Conservation (phyloP, 1,140 invertebrate species). For the Heterodera carotae region DNA sequence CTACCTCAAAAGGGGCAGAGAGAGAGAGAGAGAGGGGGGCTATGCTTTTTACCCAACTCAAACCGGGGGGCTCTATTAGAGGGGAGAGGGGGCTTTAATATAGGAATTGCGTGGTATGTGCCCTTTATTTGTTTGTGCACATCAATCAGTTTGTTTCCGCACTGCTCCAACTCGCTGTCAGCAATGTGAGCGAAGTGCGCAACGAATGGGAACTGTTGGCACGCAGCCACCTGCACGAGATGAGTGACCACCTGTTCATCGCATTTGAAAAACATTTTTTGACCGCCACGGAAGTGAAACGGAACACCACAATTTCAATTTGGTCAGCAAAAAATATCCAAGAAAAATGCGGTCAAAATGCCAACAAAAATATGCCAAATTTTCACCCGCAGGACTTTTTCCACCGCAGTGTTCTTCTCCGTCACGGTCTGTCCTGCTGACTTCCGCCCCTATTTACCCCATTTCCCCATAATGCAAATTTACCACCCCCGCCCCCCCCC, state of each 20-base stretch:
- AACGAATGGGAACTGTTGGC: conserved; percentile 49
- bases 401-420: conserved; percentile 65
- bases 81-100: no score
- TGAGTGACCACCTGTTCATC: conserved; percentile 63
- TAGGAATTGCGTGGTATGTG: no score
- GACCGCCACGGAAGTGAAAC: conserved; percentile 62
- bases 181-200: conserved; percentile 45
- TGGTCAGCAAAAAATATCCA: conserved; percentile 38
- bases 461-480: no score
- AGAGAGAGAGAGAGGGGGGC: no score
- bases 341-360: no score
- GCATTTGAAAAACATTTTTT: conserved; percentile 64
- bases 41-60: no score
- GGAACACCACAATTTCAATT: conserved; percentile 60
- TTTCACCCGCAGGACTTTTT: conserved; percentile 49
- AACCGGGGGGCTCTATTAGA: no score
- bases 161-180: conserved; percentile 49
- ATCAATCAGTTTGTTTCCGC: conserved; percentile 50
- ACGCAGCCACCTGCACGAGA: conserved; percentile 60
- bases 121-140: no score
- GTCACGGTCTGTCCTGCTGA: conserved; percentile 49
- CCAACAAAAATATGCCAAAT: no score
- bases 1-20: no score
- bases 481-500: no score
- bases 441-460: no score